Percentiles rank a stretch among this genome's conserved stretches.
phyloP scores from a whole-genome alignment of 1,140 invertebrate species.

The Drosophila lacertosa region DNA sequence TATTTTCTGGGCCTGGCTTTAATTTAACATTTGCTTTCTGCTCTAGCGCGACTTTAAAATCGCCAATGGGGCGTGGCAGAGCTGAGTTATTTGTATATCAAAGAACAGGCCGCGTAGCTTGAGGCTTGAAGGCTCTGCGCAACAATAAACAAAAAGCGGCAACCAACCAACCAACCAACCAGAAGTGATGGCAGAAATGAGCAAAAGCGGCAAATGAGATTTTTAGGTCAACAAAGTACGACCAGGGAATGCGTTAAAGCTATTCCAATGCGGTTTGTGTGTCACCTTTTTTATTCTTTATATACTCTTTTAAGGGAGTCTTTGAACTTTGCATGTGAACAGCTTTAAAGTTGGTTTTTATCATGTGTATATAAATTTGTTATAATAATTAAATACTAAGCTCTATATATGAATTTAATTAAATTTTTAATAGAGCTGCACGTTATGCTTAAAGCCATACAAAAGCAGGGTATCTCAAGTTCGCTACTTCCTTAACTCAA shows the following conservation, averaged over 20 bases:
- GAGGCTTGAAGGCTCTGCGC: slow-evolving; percentile 27
- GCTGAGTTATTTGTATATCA: slow-evolving; percentile 52
- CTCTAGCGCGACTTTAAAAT: neutral
- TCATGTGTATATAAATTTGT: no score
- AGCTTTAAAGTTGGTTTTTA: no score
- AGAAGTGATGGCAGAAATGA: slow-evolving; percentile 75
- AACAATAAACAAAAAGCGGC: slow-evolving; percentile 58
- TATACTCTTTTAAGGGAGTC: neutral
- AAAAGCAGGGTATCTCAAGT: no score
- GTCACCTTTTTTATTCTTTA: slow-evolving; percentile 66
- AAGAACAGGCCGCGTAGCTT: slow-evolving; percentile 58
- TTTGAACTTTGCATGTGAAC: neutral
- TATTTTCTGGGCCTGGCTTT: slow-evolving; percentile 40
- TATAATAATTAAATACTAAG: no score
- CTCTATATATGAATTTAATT: no score
- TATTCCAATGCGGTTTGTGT: slow-evolving; percentile 57
- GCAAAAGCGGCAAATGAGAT: slow-evolving; percentile 79
- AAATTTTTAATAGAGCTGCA: no score
- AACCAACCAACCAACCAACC: slow-evolving; percentile 46
- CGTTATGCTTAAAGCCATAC: no score
- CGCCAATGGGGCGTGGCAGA: slow-evolving; percentile 21
- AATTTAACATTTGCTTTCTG: slow-evolving; percentile 20
- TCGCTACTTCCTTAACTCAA: no score
- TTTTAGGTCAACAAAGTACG: slow-evolving; percentile 82
- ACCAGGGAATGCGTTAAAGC: slow-evolving; percentile 41